Conservation (phyloP, 2,113 vertebrate species). For the Pardalotus punctatus region DNA sequence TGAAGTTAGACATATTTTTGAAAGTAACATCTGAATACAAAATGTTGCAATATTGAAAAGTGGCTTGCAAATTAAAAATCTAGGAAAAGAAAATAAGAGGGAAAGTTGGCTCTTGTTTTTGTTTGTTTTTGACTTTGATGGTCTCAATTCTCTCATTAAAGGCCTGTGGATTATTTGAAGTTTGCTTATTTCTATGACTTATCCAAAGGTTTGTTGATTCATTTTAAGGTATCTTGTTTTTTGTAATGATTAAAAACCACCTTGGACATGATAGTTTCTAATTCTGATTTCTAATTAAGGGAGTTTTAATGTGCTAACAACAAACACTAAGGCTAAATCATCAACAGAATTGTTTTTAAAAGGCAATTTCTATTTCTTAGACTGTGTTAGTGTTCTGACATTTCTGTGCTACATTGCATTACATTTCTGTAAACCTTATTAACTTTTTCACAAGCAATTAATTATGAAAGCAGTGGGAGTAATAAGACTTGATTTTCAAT, state of each 20-base stretch:
- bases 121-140: neutral
- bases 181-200: neutral
- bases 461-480: slow-evolving; percentile 15
- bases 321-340: neutral
- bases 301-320: neutral
- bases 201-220: neutral
- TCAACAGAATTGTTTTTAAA: neutral
- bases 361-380: neutral
- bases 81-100: neutral
- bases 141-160: neutral
- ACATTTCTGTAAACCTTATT: slow-evolving; percentile 3
- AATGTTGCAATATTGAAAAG: neutral
- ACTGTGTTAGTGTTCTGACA: neutral
- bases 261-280: neutral
- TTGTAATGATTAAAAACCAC: neutral
- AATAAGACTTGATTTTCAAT: slow-evolving; percentile 6
- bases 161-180: neutral
- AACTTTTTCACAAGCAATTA: slow-evolving; percentile 33
- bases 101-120: neutral
- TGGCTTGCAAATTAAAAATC: neutral
- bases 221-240: neutral
- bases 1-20: neutral
- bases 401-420: neutral
- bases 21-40: neutral
- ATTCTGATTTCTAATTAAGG: neutral